phyloP scores from a whole-genome alignment of 2,113 vertebrate genomes.

The Takifugu bimaculatus region DNA sequence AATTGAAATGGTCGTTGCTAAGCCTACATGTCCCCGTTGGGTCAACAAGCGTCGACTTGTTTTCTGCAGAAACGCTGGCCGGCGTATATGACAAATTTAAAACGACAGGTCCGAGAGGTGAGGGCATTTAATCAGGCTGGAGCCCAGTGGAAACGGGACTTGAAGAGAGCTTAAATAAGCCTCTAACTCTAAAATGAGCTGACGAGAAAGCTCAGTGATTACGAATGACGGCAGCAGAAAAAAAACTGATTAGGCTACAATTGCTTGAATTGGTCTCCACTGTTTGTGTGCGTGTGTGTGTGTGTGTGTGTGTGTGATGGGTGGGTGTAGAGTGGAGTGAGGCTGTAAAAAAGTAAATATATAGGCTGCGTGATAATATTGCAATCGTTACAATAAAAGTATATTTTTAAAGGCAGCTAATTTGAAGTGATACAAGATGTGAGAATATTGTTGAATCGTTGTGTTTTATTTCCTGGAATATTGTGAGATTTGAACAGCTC shows the following conservation, averaged over 20 bases:
- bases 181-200: conserved; percentile 55
- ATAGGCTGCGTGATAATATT: too few species aligned
- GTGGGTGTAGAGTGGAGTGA: too few species aligned
- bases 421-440: too few species aligned
- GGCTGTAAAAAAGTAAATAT: too few species aligned
- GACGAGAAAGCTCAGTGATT: conserved; percentile 56
- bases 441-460: too few species aligned
- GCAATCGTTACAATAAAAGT: too few species aligned
- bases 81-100: too few species aligned
- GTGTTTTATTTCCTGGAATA: too few species aligned
- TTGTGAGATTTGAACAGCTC: too few species aligned
- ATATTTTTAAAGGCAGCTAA: too few species aligned
- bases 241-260: conserved; percentile 54
- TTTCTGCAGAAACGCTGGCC: neutral
- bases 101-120: too few species aligned
- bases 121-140: conserved; percentile 23
- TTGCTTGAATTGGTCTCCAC: conserved; percentile 4
- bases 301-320: neutral
- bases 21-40: neutral
- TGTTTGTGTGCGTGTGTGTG: conserved; percentile 11
- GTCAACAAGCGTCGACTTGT: neutral
- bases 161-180: conserved; percentile 42
- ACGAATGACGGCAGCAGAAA: conserved; percentile 49
- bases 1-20: neutral
- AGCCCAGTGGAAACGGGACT: conserved; percentile 3